phyloP scores from a whole-genome alignment of 2,113 vertebrate species.

The Eira barbara region DNA sequence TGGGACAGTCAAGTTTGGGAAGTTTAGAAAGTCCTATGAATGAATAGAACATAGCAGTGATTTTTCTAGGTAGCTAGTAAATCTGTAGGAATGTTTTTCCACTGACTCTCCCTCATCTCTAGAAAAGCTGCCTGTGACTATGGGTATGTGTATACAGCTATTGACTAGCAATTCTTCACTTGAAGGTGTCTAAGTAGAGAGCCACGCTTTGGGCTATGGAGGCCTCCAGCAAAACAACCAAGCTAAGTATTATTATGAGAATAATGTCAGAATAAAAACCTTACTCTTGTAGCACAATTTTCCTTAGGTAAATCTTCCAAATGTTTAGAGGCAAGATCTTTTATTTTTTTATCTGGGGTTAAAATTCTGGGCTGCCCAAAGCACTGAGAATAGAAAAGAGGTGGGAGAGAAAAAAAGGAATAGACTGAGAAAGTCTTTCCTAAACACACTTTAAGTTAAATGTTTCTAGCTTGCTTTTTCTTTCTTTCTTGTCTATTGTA shows the following conservation, averaged over 20 bases:
- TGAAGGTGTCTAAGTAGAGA: not conserved
- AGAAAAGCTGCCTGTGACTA: not conserved
- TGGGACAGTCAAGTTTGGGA: not conserved
- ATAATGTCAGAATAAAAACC: not conserved
- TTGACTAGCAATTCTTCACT: not conserved
- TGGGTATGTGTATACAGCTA: not conserved
- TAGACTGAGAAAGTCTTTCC: not conserved
- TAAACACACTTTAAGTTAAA: not conserved
- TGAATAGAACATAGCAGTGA: not conserved
- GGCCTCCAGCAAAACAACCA: not conserved
- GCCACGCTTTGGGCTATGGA: not conserved
- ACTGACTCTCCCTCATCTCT: not conserved
- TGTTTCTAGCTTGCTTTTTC: not conserved
- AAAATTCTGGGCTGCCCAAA: not conserved
- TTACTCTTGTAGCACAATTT: not conserved
- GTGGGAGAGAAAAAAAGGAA: not conserved
- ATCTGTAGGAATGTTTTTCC: not conserved
- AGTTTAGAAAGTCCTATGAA: not conserved
- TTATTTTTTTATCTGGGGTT: not conserved
- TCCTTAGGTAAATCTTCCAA: not conserved
- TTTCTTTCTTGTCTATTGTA: not conserved
- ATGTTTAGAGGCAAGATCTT: not conserved
- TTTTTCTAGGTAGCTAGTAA: not conserved
- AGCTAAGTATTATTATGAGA: not conserved
- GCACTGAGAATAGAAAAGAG: not conserved